These are phyloP conservation scores for Crypturellus undulatus DNA, from an alignment of 2,113 vertebrate genomes.

Conservation along the genomic window DNA sequence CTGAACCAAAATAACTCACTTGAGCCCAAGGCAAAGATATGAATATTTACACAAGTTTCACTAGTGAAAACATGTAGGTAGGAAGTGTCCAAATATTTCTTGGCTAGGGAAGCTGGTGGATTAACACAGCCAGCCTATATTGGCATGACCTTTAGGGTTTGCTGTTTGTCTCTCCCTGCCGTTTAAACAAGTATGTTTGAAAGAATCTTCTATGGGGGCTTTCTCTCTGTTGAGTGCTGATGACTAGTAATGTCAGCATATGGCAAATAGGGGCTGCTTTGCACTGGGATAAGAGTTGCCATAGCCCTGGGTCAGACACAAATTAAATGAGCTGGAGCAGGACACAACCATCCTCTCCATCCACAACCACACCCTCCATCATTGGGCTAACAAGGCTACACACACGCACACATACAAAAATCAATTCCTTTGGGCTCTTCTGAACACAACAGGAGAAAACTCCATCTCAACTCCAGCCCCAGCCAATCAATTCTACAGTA, in stretches of 20 bases:
- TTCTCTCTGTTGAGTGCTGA: slow-evolving; percentile 8
- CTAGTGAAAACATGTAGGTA: not conserved
- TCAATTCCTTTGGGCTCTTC: slow-evolving; percentile 47
- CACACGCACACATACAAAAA: not conserved
- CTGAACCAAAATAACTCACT: not conserved
- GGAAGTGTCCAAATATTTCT: slow-evolving; percentile 36
- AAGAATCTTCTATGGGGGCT: not conserved
- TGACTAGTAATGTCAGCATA: slow-evolving; percentile 6
- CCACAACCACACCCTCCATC: not conserved
- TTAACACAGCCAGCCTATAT: slow-evolving; percentile 6
- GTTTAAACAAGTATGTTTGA: slow-evolving; percentile 20
- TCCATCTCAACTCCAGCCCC: slow-evolving; percentile 55
- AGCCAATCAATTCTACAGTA: slow-evolving; percentile 55
- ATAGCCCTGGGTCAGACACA: not conserved
- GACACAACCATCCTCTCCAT: slow-evolving; percentile 27
- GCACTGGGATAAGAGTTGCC: slow-evolving; percentile 35
- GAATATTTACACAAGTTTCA: slow-evolving; percentile 40
- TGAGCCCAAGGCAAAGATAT: not conserved
- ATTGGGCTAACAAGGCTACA: not conserved
- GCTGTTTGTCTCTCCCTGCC: not conserved
- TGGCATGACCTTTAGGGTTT: not conserved
- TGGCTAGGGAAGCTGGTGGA: not conserved
- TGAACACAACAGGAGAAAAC: slow-evolving; percentile 48
- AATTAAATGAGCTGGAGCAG: slow-evolving; percentile 42
- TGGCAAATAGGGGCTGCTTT: slow-evolving; percentile 32